These are phyloP conservation scores for Drosophila leontia DNA, from an alignment of 1,140 invertebrate genomes.

Conservation along the genomic window DNA sequence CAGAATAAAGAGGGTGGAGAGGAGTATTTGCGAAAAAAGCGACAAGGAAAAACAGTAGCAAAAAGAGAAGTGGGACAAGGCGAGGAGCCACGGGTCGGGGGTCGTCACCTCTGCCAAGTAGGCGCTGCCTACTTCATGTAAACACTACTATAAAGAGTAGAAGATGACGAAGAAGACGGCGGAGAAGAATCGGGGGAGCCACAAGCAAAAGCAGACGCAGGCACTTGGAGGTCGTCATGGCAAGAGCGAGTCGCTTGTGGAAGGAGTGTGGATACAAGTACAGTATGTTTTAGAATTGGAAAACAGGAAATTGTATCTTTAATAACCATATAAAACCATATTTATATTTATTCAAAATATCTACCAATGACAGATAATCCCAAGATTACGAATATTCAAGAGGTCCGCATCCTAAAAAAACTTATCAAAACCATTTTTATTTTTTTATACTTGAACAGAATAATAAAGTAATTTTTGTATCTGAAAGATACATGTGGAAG, in stretches of 20 bases:
- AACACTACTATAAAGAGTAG: slow-evolving; percentile 54
- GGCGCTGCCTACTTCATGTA: slow-evolving; percentile 66
- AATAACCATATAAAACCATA: background rate
- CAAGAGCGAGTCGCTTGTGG: slow-evolving; percentile 28
- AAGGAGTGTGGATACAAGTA: slow-evolving; percentile 21
- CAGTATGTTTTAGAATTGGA: background rate
- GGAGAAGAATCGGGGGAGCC: slow-evolving; percentile 1
- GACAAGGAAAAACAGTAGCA: slow-evolving; percentile 38
- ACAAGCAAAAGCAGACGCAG: slow-evolving; percentile 23
- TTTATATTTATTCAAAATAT: background rate
- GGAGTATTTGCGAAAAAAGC: slow-evolving; percentile 20
- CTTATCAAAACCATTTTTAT: background rate
- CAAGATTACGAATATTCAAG: too few species aligned
- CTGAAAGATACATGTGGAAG: background rate
- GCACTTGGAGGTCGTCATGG: slow-evolving; percentile 68
- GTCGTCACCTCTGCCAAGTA: slow-evolving; percentile 77
- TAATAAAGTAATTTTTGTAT: background rate
- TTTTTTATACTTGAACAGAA: background rate
- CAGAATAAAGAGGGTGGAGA: slow-evolving; percentile 1
- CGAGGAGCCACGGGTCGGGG: slow-evolving; percentile 46
- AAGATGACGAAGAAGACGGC: slow-evolving; percentile 15
- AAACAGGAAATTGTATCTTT: background rate
- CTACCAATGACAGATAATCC: background rate
- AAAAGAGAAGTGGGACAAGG: slow-evolving; percentile 52
- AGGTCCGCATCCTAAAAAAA: too few species aligned